A percentile compares a stretch with the other conserved stretches of the same genome.
Evolutionary conservation across 2,113 vertebrate species (phyloP).

Genomic region (Oxyura jamaicensis): DNA sequence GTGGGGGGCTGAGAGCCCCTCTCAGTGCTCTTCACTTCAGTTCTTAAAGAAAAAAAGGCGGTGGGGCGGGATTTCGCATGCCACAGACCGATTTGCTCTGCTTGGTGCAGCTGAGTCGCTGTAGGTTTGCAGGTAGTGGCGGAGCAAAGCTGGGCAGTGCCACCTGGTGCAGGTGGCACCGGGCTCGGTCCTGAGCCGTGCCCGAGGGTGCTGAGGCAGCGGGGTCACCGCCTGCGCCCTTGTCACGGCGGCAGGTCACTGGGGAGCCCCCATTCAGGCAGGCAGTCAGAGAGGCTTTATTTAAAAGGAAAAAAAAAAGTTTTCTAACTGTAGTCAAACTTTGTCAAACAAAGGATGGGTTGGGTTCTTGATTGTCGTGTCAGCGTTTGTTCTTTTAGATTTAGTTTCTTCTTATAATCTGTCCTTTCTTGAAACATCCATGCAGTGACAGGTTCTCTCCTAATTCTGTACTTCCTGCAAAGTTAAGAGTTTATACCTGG

Average conservation of each 20-base stretch:
- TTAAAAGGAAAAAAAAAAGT: neutral
- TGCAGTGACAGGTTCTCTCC: neutral
- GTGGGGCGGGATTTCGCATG: neutral
- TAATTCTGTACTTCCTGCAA: neutral
- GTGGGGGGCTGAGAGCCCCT: no score
- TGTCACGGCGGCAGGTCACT: neutral
- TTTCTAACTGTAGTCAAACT: neutral
- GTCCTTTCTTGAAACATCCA: neutral
- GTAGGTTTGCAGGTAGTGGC: neutral
- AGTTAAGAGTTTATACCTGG: neutral
- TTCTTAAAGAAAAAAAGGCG: no score
- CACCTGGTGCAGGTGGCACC: neutral
- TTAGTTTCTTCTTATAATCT: slow-evolving; percentile 23
- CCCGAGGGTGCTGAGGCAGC: neutral
- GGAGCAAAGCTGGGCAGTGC: no score
- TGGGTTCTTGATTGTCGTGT: neutral
- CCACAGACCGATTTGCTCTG: accelerated
- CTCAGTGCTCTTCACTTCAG: no score
- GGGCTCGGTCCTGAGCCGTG: accelerated
- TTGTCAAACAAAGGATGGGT: neutral
- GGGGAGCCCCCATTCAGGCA: accelerated
- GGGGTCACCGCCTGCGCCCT: neutral
- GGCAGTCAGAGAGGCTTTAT: neutral
- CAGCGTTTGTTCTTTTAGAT: neutral
- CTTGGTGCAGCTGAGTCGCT: neutral